Conservation (phyloP, 2,888 invertebrate genomes). For the Epicampocera succincta region DNA sequence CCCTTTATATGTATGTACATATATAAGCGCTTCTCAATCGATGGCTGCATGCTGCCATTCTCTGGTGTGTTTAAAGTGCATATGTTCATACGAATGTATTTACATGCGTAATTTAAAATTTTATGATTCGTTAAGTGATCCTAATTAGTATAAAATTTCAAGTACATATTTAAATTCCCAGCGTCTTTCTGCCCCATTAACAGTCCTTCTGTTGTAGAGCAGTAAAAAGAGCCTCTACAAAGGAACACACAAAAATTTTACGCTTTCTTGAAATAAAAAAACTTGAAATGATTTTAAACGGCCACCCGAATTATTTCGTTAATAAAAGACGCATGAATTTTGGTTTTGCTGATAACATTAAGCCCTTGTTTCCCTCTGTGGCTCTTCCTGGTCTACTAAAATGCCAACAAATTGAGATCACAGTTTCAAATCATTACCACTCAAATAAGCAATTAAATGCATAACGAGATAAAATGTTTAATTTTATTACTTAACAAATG, state of each 20-base stretch:
- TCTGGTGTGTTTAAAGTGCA: no score
- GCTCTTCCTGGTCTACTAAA: background rate
- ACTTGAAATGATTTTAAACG: background rate
- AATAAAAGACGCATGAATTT: background rate
- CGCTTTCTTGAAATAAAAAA: background rate
- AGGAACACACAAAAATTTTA: slow-evolving; percentile 23
- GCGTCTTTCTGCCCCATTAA: slow-evolving; percentile 2
- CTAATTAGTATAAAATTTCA: slow-evolving; percentile 61
- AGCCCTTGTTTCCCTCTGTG: background rate
- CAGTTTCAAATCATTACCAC: slow-evolving; percentile 41
- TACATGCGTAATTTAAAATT: no score
- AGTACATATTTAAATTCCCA: slow-evolving; percentile 39
- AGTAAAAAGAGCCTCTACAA: background rate
- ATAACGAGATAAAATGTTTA: slow-evolving; percentile 30
- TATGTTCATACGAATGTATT: no score
- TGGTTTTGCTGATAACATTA: background rate
- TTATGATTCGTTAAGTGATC: slow-evolving; percentile 30
- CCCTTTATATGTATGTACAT: no score
- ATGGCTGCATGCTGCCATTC: background rate
- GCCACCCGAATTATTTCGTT: no score
- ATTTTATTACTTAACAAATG: slow-evolving; percentile 31
- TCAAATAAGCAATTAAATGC: slow-evolving; percentile 52
- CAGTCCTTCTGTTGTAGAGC: background rate
- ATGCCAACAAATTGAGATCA: slow-evolving; percentile 21
- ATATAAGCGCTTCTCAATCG: no score